These are phyloP conservation scores for Plagodis pulveraria DNA, from an alignment of 2,888 invertebrate species.

Conservation along the genomic window DNA sequence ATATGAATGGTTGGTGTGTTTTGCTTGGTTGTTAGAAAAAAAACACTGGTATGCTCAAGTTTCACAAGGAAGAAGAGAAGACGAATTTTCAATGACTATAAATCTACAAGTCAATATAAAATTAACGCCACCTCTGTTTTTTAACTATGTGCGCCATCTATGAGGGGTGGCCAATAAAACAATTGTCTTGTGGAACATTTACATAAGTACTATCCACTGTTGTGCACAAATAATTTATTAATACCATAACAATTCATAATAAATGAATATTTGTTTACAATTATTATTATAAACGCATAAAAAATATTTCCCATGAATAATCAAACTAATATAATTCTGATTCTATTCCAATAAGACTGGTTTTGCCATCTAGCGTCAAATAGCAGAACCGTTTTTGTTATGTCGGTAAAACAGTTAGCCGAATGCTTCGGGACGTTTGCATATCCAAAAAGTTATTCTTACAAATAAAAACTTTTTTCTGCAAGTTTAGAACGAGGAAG, in stretches of 20 bases:
- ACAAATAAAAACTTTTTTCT: slow-evolving; percentile 28
- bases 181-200: too few species aligned
- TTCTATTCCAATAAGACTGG: slow-evolving; percentile 21
- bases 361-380: slow-evolving; percentile 61
- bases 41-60: too few species aligned
- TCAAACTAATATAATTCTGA: not conserved
- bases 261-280: too few species aligned
- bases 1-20: too few species aligned
- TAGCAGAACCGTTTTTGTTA: slow-evolving; percentile 43
- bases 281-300: not conserved
- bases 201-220: too few species aligned
- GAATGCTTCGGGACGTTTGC: slow-evolving; percentile 56
- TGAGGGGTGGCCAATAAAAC: too few species aligned
- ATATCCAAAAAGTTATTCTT: slow-evolving; percentile 9
- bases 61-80: too few species aligned
- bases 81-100: too few species aligned
- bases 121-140: too few species aligned
- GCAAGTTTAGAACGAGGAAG: not conserved
- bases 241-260: not conserved
- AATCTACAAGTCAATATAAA: too few species aligned
- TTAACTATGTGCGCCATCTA: too few species aligned
- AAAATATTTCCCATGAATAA: not conserved
- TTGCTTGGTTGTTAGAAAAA: too few species aligned
- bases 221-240: not conserved
- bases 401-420: slow-evolving; percentile 66